Evolutionary conservation across 2,797 vertebrate species (phyloP), one percentile per base, ranked within the genome.

Genomic region (Sitta carolinensis): DNA sequence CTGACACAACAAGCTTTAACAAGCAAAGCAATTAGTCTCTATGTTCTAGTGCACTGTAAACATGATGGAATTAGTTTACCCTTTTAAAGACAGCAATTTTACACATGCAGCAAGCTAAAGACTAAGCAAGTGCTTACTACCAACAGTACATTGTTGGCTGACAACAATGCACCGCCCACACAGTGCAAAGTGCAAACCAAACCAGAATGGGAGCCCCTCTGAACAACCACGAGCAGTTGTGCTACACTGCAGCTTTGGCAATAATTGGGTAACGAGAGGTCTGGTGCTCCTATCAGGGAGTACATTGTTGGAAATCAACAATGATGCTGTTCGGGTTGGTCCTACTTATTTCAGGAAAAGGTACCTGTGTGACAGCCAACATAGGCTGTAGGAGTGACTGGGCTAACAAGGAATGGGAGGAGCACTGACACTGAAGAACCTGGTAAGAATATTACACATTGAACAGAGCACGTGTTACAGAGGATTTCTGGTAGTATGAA

Each of bases 91-190:
- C 4, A 84, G 70, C 76, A 45, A 62, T 86, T 81, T 84, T 55
- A 92, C 36, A 75, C 98, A 98, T 98, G 98, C 98, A 99, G 96
- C 81, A 91, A 98, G 93, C 98, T 98, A 98, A 95, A 94, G 80
- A 88, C 95, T 97, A 91, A 25, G 95, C 97, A 98, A 95, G 87
- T 94, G 97, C 97, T 97, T 93, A 97, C 98, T 98, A 98, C 98
- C 98, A 98, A 98, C 98, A 99, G 99, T 98, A 99, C 98, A 99
- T 99, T 99, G 98, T 98, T 99, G 98, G 98, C 97, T 97, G 98
- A 98, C 99, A 99, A 99, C 98, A 99, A 99, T 98, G 98, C 98
- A 98, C 99, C 69, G 98, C 98, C 98, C 98, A 97, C 95, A 98
- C 98, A 98, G 98, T 97, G 98, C 98, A 98, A 91, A 93, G 87